Conservation (phyloP, 1,140 invertebrate genomes). For the Chrysomallon squamiferum region DNA sequence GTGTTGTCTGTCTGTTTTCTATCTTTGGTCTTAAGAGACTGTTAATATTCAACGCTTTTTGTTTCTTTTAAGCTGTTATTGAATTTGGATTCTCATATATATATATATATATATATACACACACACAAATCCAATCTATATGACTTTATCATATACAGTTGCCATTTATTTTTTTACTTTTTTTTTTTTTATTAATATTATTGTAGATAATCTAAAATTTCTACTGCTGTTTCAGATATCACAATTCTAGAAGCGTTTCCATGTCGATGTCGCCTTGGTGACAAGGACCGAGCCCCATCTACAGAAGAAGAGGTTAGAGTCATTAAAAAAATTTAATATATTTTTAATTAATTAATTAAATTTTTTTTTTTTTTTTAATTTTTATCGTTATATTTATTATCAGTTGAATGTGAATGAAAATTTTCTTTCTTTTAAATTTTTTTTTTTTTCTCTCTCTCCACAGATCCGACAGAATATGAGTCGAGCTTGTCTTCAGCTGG, state of each 20-base stretch:
- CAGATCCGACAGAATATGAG: constrained; percentile 86
- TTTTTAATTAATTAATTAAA: background rate
- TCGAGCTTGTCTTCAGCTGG: constrained; percentile 78
- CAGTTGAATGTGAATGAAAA: background rate
- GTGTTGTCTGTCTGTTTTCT: no score
- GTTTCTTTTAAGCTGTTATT: no score
- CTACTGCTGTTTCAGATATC: constrained; percentile 42
- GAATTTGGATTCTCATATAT: no score
- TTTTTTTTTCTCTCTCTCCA: constrained; percentile 20
- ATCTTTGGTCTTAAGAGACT: no score
- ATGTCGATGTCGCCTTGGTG: constrained; percentile 81
- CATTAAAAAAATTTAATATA: background rate
- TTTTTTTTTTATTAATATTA: no score
- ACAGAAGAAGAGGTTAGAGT: constrained; percentile 62
- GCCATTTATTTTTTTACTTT: no score
- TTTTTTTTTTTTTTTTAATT: background rate
- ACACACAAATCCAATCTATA: no score
- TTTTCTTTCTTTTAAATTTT: no score
- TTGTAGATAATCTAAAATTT: no score
- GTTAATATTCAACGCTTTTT: no score
- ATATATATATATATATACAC: no score
- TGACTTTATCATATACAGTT: no score
- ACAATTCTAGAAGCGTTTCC: constrained; percentile 89
- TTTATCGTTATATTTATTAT: constrained; percentile 65
- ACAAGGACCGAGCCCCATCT: constrained; percentile 68